phyloP scores from a whole-genome alignment of 2,888 invertebrate genomes.

The Heteromurus nitidus region DNA sequence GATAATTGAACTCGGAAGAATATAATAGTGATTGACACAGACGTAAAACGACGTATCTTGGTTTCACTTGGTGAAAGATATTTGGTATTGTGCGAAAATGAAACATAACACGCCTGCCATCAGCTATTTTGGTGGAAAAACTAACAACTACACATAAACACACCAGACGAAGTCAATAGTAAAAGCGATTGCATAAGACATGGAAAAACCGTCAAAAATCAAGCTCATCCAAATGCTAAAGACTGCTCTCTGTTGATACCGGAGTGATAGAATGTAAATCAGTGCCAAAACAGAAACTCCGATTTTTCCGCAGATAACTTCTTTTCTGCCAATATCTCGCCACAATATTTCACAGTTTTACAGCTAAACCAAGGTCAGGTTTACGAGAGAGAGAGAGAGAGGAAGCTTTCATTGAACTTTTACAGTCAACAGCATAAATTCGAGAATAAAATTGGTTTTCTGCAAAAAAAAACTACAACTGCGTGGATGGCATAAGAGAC shows the following conservation, averaged over 20 bases:
- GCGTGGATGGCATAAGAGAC: neutral
- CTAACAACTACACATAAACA: too few relatives aligned
- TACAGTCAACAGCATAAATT: neutral
- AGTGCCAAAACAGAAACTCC: slow-evolving; percentile 42
- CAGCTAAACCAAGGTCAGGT: slow-evolving; percentile 50
- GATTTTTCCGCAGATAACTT: slow-evolving; percentile 7
- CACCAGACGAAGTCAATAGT: too few relatives aligned
- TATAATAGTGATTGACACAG: slow-evolving; percentile 21
- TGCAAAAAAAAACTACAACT: neutral
- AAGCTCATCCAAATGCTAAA: neutral
- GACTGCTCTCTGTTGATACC: neutral
- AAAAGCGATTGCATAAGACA: neutral
- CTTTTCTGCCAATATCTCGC: slow-evolving; percentile 36
- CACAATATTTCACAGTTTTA: slow-evolving; percentile 37
- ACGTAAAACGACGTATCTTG: neutral
- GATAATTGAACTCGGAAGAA: slow-evolving; percentile 33
- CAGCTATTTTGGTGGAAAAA: too few relatives aligned
- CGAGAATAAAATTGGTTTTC: neutral
- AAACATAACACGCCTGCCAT: neutral
- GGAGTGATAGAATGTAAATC: slow-evolving; percentile 11
- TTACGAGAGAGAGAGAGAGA: slow-evolving; percentile 23
- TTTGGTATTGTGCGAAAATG: too few relatives aligned
- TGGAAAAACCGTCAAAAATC: neutral
- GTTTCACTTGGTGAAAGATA: neutral
- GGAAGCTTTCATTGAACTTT: slow-evolving; percentile 34